phyloP scores from a whole-genome alignment of 2,888 invertebrate genomes.

The Microdon myrmicae region DNA sequence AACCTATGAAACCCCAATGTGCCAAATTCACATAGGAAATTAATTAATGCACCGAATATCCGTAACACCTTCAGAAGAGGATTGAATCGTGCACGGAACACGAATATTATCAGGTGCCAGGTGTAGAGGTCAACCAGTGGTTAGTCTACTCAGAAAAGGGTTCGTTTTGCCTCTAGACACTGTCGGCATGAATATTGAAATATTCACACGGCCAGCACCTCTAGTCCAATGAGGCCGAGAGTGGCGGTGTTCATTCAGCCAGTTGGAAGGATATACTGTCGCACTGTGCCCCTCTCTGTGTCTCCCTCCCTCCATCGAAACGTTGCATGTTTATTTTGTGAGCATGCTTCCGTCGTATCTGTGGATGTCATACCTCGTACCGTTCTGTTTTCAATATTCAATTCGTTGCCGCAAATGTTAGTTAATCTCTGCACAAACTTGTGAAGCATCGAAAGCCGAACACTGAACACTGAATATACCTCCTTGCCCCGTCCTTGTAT shows the following conservation, averaged over 20 bases:
- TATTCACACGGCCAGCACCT: slow-evolving; percentile 41
- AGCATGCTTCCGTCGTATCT: slow-evolving; percentile 42
- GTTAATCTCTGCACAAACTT: slow-evolving; percentile 51
- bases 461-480: slow-evolving; percentile 34
- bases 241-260: background rate
- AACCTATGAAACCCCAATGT: too few relatives aligned
- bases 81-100: too few relatives aligned
- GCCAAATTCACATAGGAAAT: too few relatives aligned
- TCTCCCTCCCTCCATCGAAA: too few relatives aligned
- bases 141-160: slow-evolving; percentile 40
- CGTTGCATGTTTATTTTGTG: slow-evolving; percentile 42
- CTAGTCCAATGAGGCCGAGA: background rate
- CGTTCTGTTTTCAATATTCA: slow-evolving; percentile 50
- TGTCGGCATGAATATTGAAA: slow-evolving; percentile 39
- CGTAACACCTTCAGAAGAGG: too few relatives aligned
- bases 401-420: slow-evolving; percentile 49
- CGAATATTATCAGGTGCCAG: slow-evolving; percentile 14
- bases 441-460: slow-evolving; percentile 51
- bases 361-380: slow-evolving; percentile 24
- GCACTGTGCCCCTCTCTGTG: too few relatives aligned
- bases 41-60: slow-evolving; percentile 41
- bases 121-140: slow-evolving; percentile 48
- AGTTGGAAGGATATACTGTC: too few relatives aligned
- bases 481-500: too few relatives aligned
- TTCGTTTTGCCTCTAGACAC: slow-evolving; percentile 41